Base-by-base conservation (phyloP, 2,797 vertebrate genomes). In the Mormyrus proboscirostris region DNA sequence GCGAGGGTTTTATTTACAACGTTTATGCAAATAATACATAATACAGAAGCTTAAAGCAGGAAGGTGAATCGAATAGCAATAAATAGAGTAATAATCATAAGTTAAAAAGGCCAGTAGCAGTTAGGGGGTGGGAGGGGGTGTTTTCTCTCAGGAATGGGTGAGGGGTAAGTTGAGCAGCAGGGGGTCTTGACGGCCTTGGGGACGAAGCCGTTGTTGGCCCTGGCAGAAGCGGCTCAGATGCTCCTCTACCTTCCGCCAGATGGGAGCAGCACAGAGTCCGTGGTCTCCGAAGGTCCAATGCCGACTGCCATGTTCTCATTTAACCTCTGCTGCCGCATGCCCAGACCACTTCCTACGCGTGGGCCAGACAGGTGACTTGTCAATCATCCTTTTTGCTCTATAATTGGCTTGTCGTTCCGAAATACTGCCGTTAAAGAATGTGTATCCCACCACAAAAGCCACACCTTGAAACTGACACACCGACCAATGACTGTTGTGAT, bases 251-350 rank as follows among this genome's bases (percentile, higher is more conserved):
- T 73, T 16, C 69, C 2, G 4, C 65, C 65, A 38, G 65, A 73
- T 73, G 29, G 29, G 65, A 73, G 65, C 4, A 1, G 29, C 29
- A 12, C 9, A 4, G 7, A 29, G 8, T 69, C 25, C 62, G 0
- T 33, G 10, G 62, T 0, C 29, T 29, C 29, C 29, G 29, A 29
- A 29, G 29, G 29, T 19, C 69, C 69, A 38, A 14, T 33, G 0
- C 29, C 86, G 76, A 86, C 88, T 59, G 69, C 84, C 3, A 69
- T 53, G 89, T 83, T 87, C 55, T 88, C 51, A 49, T 86, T 53
- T 84, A 62, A 65, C 69, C 89, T 73, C 14, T 73, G 47, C 14
- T 38, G 19, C 53, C 38, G 38, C 84, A 57, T 73, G 73, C 44
- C 47, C 33, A 44, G 14, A 22, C 38, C 50, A 9, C 44, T 33